Percentiles rank a stretch among this genome's conserved stretches.
Evolutionary conservation across 2,113 vertebrate genomes (phyloP).

Genomic region (Oreochromis niloticus): DNA sequence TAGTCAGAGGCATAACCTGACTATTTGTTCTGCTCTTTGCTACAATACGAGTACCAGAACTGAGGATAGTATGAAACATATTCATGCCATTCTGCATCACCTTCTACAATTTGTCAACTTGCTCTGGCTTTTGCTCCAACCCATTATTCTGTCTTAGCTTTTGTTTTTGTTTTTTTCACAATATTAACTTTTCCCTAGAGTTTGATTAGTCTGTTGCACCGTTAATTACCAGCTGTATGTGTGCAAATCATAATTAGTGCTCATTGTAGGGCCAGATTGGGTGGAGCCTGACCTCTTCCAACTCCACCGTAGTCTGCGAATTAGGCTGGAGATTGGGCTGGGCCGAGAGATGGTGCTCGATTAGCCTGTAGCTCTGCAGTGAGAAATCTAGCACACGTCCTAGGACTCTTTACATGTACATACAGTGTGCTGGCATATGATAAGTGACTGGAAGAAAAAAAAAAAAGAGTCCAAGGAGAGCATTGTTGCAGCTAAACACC

Average conservation of each 20-base stretch:
- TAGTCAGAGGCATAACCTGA: background rate
- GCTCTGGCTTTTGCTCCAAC: background rate
- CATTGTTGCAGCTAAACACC: slow-evolving; percentile 61
- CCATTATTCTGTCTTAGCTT: background rate
- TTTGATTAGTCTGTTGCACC: background rate
- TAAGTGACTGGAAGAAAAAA: background rate
- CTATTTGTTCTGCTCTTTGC: background rate
- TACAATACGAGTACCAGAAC: background rate
- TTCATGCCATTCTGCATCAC: background rate
- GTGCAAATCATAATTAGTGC: background rate
- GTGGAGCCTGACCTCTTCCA: background rate
- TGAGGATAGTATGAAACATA: background rate
- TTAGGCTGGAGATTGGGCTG: background rate
- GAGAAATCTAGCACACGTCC: background rate
- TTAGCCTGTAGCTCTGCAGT: background rate
- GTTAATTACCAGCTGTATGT: background rate
- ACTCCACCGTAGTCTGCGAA: background rate
- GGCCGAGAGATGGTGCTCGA: background rate
- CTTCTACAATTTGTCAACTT: background rate
- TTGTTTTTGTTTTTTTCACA: background rate
- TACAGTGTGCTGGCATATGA: background rate
- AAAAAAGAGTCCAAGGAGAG: slow-evolving; percentile 1
- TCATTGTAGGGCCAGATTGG: background rate
- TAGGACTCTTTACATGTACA: background rate
- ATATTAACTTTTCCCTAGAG: background rate